phyloP scores from a whole-genome alignment of 1,140 invertebrate genomes.

The Orchesella cincta region DNA sequence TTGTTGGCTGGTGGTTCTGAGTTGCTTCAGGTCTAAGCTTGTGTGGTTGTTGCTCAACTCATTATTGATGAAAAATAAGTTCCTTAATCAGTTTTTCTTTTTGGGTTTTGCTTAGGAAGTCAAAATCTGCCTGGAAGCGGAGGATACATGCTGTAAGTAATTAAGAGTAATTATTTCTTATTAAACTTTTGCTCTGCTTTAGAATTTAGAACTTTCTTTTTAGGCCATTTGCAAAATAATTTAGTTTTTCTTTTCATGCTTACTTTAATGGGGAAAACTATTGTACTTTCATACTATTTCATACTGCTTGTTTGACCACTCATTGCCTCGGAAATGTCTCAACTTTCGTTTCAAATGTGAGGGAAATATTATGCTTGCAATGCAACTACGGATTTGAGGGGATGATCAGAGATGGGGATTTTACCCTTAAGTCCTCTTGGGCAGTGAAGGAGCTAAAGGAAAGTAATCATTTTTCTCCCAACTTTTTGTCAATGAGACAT shows the following conservation, averaged over 20 bases:
- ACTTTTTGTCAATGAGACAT: too few species aligned
- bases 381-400: too few species aligned
- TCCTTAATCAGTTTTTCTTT: slow-evolving; percentile 11
- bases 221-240: background rate
- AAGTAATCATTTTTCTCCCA: too few species aligned
- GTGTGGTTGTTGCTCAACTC: background rate
- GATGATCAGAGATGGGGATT: too few species aligned
- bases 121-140: slow-evolving; percentile 48
- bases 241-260: background rate
- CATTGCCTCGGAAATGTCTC: too few species aligned
- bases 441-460: too few species aligned
- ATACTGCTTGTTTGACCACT: too few species aligned
- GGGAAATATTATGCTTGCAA: too few species aligned
- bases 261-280: too few species aligned
- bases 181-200: background rate
- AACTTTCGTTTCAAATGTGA: too few species aligned
- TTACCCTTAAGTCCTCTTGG: too few species aligned
- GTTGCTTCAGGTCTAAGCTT: background rate
- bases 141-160: slow-evolving; percentile 48
- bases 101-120: slow-evolving; percentile 46
- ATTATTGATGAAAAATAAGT: background rate
- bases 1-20: background rate
- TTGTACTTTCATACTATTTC: too few species aligned
- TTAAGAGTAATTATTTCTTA: background rate
- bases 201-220: background rate